Base-by-base conservation (phyloP, 2,797 vertebrate genomes). In the Sebastes itinus region DNA sequence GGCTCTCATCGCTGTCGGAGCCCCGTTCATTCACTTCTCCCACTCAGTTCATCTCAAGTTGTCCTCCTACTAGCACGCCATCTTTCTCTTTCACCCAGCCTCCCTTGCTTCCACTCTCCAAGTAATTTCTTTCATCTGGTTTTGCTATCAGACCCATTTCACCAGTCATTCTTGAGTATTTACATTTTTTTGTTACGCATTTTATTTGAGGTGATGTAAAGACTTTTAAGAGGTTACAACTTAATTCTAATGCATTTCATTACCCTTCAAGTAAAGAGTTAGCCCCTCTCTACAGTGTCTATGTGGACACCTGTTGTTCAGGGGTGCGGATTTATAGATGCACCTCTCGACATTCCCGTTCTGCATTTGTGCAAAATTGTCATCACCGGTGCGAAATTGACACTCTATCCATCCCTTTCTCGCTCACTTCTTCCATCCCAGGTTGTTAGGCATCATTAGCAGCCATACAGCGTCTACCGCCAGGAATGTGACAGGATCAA, bases 401-500 rank as follows among this genome's bases (percentile, higher is more conserved):
- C 80, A 58, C 75, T 62, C 72, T 59, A 64, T 83, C 65, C 33
- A 71, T 86, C 71, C 61, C 13, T 62, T 62, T 63, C 27, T 78
- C 64, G 20, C 61, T 76, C 18, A 55, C 7, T 77, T 77, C 78
- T 60, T 84, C 80, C 63, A 77, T 84, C 73, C 55, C 78, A 73
- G 75, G 59, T 78, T 77, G 75, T 89, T 84, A 54, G 72, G 70
- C 78, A 56, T 87, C 85, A 73, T 81, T 87, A 84, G 71, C 67
- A 82, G 54, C 77, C 60, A 55, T 75, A 66, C 82, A 72, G 61
- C 5, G 42, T 11, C 3, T 1, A 23, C 72, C 18, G 86, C 87
- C 81, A 91, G 84, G 80, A 92, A 91, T 87, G 68, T 81, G 86
- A 87, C 83, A 66, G 74, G 73, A 86, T 73, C 69, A 33, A 30